Conservation (phyloP, 2,888 invertebrate genomes). For the Ochlodes sylvanus region DNA sequence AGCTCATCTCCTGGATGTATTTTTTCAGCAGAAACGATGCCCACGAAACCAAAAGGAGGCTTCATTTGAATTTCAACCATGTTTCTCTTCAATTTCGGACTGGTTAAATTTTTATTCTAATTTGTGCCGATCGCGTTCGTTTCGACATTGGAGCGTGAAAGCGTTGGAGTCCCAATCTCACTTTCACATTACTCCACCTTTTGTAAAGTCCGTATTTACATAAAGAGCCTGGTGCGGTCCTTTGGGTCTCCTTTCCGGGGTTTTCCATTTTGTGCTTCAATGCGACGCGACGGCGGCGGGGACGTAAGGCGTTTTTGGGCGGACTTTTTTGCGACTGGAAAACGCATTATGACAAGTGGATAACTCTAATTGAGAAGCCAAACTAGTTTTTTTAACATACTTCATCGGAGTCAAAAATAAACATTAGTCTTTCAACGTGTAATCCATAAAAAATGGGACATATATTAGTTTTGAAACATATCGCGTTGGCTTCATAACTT, state of each 20-base stretch:
- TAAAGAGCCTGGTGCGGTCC: constrained; percentile 76
- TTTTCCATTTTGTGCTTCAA: constrained; percentile 75
- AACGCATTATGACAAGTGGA: too few species aligned
- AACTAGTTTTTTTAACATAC: too few species aligned
- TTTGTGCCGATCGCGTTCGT: constrained; percentile 57
- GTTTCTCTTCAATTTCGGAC: constrained; percentile 55
- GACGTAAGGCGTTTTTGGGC: constrained; percentile 31
- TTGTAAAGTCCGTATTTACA: constrained; percentile 77
- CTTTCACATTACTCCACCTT: constrained; percentile 73
- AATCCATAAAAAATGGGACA: too few species aligned
- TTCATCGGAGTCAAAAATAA: too few species aligned
- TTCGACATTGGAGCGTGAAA: constrained; percentile 61
- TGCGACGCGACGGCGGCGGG: constrained; percentile 60
- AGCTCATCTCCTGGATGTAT: constrained; percentile 26
- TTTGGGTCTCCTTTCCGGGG: constrained; percentile 76
- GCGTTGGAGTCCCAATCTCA: constrained; percentile 69
- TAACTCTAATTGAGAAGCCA: too few species aligned
- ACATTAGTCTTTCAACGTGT: too few species aligned
- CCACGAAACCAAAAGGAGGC: constrained; percentile 21
- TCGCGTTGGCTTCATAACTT: too few species aligned
- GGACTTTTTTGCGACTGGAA: not conserved
- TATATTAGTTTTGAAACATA: too few species aligned
- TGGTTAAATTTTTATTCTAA: constrained; percentile 56
- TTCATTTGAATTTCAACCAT: constrained; percentile 44
- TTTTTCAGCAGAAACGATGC: constrained; percentile 32